Evolutionary conservation across 64 coral and sea anemone genomes (phyloP), one percentile per base, ranked within the genome.

Genomic region (Cladopsammia gracilis): DNA sequence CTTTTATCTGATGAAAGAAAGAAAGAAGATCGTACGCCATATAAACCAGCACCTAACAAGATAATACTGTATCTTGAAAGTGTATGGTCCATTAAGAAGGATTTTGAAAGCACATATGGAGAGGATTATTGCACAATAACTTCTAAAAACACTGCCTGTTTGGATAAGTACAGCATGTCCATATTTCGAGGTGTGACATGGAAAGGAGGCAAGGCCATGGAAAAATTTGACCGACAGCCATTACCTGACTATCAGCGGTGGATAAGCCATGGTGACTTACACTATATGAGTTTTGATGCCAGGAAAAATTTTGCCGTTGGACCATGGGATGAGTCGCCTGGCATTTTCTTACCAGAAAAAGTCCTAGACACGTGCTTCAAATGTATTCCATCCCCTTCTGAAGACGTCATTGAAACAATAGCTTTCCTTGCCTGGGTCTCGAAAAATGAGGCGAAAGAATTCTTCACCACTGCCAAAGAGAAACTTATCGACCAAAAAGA

Each of bases 381-480:
- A 84, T 78, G 64, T 11, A 6, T 73, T 34, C 86, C 45, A 22
- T 77, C 19, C 19, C 87, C 79, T 23, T 16, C 93, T 46, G 3
- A 72, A 14, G 65, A 51, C 15, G 12, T 2, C 2, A 16, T 89
- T 42, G 85, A 4, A 1, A 83, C 93, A 1, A 65, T 89, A 5
- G 67, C 70, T 67, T 83, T 94, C 76, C 58, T 94, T 3, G 71
- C 54, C 44, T 94, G 68, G 87, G 67, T 94, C 1, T 76, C 87
- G 13, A 12, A 18, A 3, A 20, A 89, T 5, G 77, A 89, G 15
- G 93, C 22, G 12, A 5, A 19, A 82, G 18, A 13, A 13, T 93
- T 61, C 78, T 89, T 64, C 48, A 59, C 46, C 18, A 24, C 19
- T 1, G 48, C 57, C 20, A 44, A 54, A 6, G 75, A 94, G 64